A percentile compares a stretch with the other conserved stretches of the same genome.
phyloP scores from a whole-genome alignment of 2,888 invertebrate genomes.

The Agrenia bidenticulata region DNA sequence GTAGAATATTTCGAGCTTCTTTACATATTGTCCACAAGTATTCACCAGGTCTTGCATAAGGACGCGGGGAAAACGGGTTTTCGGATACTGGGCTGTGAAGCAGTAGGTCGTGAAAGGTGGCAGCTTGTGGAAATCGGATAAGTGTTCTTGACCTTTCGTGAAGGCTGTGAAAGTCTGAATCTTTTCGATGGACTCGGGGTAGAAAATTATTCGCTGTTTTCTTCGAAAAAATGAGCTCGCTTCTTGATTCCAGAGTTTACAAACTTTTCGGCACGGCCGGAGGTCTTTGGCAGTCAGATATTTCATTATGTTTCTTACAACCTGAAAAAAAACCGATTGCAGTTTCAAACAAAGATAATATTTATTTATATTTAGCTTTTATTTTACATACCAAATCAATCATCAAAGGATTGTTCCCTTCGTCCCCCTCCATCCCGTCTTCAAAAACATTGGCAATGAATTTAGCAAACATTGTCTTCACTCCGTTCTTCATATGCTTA shows the following conservation, averaged over 20 bases:
- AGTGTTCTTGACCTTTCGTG: conserved; percentile 29
- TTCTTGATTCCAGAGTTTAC: conserved; percentile 43
- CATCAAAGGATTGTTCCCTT: conserved; percentile 32
- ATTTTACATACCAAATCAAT: conserved; percentile 37
- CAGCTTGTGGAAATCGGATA: background rate
- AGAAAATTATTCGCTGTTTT: conserved; percentile 40
- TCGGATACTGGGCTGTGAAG: conserved; percentile 43
- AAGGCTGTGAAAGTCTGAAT: conserved; percentile 39
- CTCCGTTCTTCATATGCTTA: conserved; percentile 39
- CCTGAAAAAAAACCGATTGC: conserved; percentile 32
- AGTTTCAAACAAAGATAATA: too few species aligned
- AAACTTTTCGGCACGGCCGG: conserved; percentile 35
- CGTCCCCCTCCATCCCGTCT: conserved; percentile 22
- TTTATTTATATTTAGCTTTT: background rate
- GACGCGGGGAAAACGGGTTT: conserved; percentile 37
- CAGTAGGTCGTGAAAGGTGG: conserved; percentile 41
- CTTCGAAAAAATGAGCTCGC: conserved; percentile 32
- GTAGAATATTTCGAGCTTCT: conserved; percentile 41
- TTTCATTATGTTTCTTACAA: conserved; percentile 38
- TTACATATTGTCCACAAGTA: conserved; percentile 41
- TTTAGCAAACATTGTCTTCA: conserved; percentile 37
- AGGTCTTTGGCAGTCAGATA: conserved; percentile 31
- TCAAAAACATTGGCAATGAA: conserved; percentile 31
- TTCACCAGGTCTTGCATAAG: conserved; percentile 33
- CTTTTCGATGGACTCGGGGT: conserved; percentile 42